phyloP scores from a whole-genome alignment of 35 echinoderm and acorn worm species.

The Apostichopus parvimensis region DNA sequence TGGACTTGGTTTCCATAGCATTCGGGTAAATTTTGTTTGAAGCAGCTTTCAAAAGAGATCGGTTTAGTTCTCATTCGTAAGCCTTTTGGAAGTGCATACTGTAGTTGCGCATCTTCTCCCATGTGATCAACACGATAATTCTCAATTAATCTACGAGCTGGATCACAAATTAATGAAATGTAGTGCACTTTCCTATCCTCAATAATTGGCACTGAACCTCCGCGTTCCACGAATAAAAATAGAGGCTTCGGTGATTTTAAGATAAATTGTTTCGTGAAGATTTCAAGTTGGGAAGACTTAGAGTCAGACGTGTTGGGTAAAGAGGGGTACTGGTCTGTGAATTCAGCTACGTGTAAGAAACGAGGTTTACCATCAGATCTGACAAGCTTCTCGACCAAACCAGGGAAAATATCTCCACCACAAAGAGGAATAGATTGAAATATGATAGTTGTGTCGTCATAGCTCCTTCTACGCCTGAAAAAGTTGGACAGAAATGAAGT shows the following conservation, averaged over 20 bases:
- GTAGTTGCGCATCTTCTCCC: conserved; percentile 18
- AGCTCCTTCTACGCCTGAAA: not conserved
- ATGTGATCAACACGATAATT: conserved; percentile 45
- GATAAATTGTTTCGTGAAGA: conserved; percentile 23
- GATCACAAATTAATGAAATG: conserved; percentile 52
- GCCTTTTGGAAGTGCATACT: conserved; percentile 1
- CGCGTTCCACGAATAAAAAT: conserved; percentile 35
- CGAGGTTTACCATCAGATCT: not conserved
- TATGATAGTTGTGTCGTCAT: conserved; percentile 21
- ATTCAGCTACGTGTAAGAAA: conserved; percentile 37
- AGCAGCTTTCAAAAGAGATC: conserved; percentile 29
- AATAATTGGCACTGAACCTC: conserved; percentile 2
- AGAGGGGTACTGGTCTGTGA: conserved; percentile 35
- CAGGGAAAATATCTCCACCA: conserved; percentile 41
- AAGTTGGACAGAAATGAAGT: conserved; percentile 25
- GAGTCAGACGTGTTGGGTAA: conserved; percentile 1
- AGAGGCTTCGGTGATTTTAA: conserved; percentile 32
- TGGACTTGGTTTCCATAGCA: conserved; percentile 28
- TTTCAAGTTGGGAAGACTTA: not conserved
- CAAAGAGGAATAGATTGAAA: conserved; percentile 27
- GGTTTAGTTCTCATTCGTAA: conserved; percentile 28
- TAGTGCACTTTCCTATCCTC: not conserved
- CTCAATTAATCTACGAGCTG: conserved; percentile 22
- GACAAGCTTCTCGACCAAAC: conserved; percentile 24
- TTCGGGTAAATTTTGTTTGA: not conserved